phyloP scores from a whole-genome alignment of 2,113 vertebrate species.

The Percopsis transmontana region DNA sequence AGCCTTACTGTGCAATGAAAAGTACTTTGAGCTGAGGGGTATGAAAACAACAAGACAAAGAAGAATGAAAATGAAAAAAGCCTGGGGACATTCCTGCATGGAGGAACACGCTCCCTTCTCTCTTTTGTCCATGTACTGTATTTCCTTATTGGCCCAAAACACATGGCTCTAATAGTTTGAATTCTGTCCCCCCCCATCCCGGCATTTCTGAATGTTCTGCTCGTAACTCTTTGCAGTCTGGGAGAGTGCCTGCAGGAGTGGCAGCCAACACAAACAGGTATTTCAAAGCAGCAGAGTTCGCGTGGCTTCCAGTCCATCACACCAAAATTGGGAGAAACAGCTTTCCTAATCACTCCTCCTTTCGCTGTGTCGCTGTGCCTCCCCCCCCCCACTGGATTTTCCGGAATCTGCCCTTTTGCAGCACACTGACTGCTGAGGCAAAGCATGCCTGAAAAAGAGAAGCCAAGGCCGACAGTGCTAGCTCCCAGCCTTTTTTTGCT shows the following conservation, averaged over 20 bases:
- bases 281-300: slow-evolving; percentile 69
- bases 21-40: slow-evolving; percentile 10
- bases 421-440: slow-evolving; percentile 42
- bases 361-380: slow-evolving; percentile 5
- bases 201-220: slow-evolving; percentile 51
- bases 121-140: slow-evolving; percentile 16
- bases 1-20: slow-evolving; percentile 23
- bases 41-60: slow-evolving; percentile 18
- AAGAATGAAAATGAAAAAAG: slow-evolving; percentile 20
- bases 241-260: slow-evolving; percentile 18
- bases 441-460: slow-evolving; percentile 42
- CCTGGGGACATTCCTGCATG: slow-evolving; percentile 56
- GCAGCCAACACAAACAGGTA: slow-evolving; percentile 75
- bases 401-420: slow-evolving; percentile 72
- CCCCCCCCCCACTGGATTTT: slow-evolving; percentile 33
- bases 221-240: slow-evolving; percentile 60
- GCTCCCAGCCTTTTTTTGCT: slow-evolving; percentile 37
- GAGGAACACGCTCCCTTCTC: slow-evolving; percentile 27
- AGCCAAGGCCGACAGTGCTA: slow-evolving; percentile 40
- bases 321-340: slow-evolving; percentile 84
- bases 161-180: slow-evolving; percentile 55
- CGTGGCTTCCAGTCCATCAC: slow-evolving; percentile 72
- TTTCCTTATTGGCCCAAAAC: slow-evolving; percentile 56
- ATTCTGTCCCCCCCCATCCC: slow-evolving; percentile 51
- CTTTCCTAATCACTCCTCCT: slow-evolving; percentile 46